phyloP scores from a whole-genome alignment of 2,797 vertebrate species.

The Salmo trutta region DNA sequence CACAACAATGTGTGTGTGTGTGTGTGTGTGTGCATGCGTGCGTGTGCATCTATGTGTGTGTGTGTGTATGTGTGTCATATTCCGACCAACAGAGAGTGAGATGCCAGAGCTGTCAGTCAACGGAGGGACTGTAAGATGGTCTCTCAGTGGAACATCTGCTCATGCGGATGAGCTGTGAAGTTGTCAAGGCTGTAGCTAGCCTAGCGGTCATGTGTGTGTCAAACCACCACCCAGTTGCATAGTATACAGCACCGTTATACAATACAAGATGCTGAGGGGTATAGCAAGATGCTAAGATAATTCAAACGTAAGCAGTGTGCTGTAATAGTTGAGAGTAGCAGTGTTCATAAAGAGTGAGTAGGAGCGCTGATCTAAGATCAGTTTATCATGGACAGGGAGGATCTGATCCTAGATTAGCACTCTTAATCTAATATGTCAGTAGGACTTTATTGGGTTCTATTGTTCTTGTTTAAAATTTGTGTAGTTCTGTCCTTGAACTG shows the following conservation, averaged over 20 bases:
- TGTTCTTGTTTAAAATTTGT: no score
- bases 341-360: neutral
- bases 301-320: neutral
- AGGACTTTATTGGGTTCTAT: no score
- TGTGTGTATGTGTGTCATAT: constrained; percentile 11
- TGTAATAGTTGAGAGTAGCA: constrained; percentile 34
- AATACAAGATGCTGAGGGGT: neutral
- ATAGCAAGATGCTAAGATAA: constrained; percentile 7
- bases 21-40: constrained; percentile 9
- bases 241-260: no score
- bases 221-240: constrained; percentile 16
- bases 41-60: constrained; percentile 11
- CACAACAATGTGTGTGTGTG: constrained; percentile 1
- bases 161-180: constrained; percentile 41
- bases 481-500: no score
- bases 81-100: constrained; percentile 41
- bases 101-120: constrained; percentile 42
- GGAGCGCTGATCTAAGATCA: neutral
- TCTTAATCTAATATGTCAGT: no score
- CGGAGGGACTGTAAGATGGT: constrained; percentile 32
- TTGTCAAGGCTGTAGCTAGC: neutral
- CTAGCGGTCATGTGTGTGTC: constrained; percentile 13
- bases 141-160: constrained; percentile 61
- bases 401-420: neutral
- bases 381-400: neutral